A percentile compares a stretch with the other conserved stretches of the same genome.
phyloP scores from a whole-genome alignment of 2,113 vertebrate genomes.

The Sturnus vulgaris region DNA sequence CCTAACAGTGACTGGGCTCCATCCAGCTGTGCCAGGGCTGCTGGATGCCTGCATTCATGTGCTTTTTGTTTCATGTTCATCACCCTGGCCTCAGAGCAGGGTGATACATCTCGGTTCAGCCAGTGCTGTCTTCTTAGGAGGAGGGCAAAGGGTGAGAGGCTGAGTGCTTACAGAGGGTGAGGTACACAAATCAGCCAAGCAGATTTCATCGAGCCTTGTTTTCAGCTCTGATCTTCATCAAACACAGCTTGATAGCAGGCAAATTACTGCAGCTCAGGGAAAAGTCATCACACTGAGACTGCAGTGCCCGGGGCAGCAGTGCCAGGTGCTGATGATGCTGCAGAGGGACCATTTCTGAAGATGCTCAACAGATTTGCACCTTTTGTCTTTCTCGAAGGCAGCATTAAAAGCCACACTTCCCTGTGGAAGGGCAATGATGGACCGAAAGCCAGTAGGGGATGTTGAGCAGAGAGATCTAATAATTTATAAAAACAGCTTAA shows the following conservation, averaged over 20 bases:
- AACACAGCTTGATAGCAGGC: neutral
- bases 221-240: conserved; percentile 6
- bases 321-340: neutral
- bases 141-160: neutral
- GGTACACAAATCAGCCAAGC: neutral
- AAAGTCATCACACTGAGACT: fast-evolving
- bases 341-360: neutral
- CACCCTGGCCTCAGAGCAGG: neutral
- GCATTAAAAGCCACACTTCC: neutral
- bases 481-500: neutral
- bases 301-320: fast-evolving
- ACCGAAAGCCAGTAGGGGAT: neutral
- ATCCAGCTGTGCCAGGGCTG: neutral
- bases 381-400: neutral
- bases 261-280: neutral
- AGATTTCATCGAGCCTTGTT: conserved; percentile 1
- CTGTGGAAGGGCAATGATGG: neutral
- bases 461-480: neutral
- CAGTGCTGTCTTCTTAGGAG: neutral
- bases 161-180: neutral
- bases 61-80: neutral
- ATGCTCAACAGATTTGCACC: neutral
- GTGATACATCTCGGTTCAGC: neutral
- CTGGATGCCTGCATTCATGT: neutral
- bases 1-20: neutral